These are phyloP conservation scores for Atrina japonica DNA, from an alignment of 2,888 invertebrate species.

Conservation along the genomic window DNA sequence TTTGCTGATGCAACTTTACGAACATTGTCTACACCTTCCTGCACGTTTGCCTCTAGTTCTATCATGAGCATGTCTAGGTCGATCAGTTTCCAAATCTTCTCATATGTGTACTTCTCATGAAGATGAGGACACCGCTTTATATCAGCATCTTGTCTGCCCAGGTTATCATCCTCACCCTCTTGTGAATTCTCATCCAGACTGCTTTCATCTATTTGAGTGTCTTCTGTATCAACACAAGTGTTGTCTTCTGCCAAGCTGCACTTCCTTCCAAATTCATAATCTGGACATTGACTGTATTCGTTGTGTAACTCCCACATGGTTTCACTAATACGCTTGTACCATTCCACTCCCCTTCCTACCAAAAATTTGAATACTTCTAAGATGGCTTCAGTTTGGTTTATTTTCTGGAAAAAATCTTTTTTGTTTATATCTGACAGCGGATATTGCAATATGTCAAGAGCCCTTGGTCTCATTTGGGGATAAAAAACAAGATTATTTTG, in stretches of 20 bases:
- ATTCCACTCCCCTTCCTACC: slow-evolving; percentile 39
- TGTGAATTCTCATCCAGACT: slow-evolving; percentile 22
- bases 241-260: slow-evolving; percentile 12
- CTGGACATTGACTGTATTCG: slow-evolving; percentile 14
- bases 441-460: slow-evolving; percentile 42
- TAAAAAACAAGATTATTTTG: slow-evolving; percentile 40
- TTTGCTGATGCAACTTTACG: background rate
- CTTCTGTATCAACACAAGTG: too few species aligned
- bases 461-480: slow-evolving; percentile 56
- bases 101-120: slow-evolving; percentile 13
- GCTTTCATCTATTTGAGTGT: slow-evolving; percentile 7
- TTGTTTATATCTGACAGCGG: slow-evolving; percentile 23
- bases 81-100: slow-evolving; percentile 31
- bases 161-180: slow-evolving; percentile 19
- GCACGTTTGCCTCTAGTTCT: slow-evolving; percentile 44
- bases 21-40: slow-evolving; percentile 31
- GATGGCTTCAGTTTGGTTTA: slow-evolving; percentile 28
- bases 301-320: slow-evolving; percentile 8
- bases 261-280: slow-evolving; percentile 14
- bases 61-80: slow-evolving; percentile 44
- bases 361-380: slow-evolving; percentile 38
- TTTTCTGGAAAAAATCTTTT: slow-evolving; percentile 9
- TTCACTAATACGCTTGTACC: background rate
- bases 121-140: slow-evolving; percentile 6
- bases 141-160: too few species aligned